Evolutionary conservation across 1,140 invertebrate genomes (phyloP).

Genomic region (Saccostrea cuccullata): DNA sequence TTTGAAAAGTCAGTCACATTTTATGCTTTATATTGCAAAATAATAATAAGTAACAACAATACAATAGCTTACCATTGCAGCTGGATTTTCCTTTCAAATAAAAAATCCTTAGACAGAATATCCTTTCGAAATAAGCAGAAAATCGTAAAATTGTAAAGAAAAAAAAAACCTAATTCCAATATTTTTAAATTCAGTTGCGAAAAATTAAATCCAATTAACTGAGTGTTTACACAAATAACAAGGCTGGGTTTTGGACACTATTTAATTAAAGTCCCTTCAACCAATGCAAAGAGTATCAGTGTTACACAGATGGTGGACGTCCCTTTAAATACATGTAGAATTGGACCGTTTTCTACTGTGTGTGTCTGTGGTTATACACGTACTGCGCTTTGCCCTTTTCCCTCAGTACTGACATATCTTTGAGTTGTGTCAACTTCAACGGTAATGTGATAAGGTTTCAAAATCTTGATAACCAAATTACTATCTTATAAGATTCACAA

Average conservation of each 20-base stretch:
- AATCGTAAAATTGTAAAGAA: neutral
- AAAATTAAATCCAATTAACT: constrained; percentile 34
- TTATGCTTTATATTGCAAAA: neutral
- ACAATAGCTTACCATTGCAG: neutral
- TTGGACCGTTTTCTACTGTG: neutral
- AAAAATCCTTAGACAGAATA: neutral
- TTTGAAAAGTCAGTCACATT: too few relatives aligned
- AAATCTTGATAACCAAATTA: too few relatives aligned
- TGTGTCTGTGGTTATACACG: neutral
- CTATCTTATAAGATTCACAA: too few relatives aligned
- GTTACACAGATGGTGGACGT: neutral
- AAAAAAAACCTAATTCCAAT: neutral
- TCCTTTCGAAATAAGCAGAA: constrained; percentile 14
- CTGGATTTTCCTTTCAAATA: neutral
- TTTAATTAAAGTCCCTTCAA: neutral
- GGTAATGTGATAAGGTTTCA: too few relatives aligned
- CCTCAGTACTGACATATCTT: too few relatives aligned
- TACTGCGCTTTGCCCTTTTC: neutral
- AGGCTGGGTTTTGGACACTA: neutral
- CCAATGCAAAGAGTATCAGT: neutral
- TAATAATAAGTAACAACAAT: neutral
- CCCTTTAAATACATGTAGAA: constrained; percentile 12
- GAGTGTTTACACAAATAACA: neutral
- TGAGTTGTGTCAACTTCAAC: too few relatives aligned
- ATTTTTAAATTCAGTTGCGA: neutral